Conservation (phyloP, 2,888 invertebrate genomes). For the Noctua janthina region DNA sequence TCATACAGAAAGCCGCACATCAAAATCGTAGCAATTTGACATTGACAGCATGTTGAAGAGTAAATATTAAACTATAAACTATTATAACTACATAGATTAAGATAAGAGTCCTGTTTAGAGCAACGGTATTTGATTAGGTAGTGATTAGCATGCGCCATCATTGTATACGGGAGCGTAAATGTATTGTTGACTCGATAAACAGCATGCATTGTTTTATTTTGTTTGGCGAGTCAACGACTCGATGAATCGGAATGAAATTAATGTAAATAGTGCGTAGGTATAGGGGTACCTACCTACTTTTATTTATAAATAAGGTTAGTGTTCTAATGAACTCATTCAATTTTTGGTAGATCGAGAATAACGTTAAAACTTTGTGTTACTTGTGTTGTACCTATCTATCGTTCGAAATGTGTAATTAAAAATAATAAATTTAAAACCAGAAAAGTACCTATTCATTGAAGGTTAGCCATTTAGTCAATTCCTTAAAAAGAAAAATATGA, state of each 20-base stretch:
- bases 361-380: no score
- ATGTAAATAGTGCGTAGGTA: conserved; percentile 33
- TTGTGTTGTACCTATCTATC: background rate
- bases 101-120: background rate
- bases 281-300: background rate
- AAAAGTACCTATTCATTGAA: background rate
- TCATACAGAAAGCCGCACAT: background rate
- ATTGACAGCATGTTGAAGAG: background rate
- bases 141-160: conserved; percentile 12
- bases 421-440: background rate
- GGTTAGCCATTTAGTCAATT: background rate
- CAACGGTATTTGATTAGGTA: background rate
- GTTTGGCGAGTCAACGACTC: conserved; percentile 39
- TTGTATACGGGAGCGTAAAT: conserved; percentile 1
- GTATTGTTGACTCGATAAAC: conserved; percentile 21
- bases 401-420: background rate
- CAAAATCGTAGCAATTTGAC: background rate
- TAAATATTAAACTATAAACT: no score
- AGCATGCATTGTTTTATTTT: conserved; percentile 39
- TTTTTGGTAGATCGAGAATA: background rate
- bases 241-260: conserved; percentile 35
- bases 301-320: conserved; percentile 20
- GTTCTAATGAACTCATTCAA: conserved; percentile 2
- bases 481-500: no score
- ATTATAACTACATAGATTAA: no score